These are phyloP conservation scores for Synergus laeviventris DNA, from an alignment of 2,888 invertebrate species.

Conservation along the genomic window DNA sequence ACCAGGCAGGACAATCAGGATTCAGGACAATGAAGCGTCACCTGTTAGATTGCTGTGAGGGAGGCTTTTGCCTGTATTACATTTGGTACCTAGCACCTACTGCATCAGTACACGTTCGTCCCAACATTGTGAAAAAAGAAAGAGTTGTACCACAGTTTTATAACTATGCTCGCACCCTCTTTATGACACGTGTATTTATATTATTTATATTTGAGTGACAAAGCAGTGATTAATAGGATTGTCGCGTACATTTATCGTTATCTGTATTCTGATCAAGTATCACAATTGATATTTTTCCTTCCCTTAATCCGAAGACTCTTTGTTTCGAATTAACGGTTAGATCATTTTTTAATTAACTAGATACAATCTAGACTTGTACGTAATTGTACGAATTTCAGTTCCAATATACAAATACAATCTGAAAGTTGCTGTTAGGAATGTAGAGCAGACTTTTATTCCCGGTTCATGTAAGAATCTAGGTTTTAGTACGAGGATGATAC, in stretches of 20 bases:
- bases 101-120: constrained; percentile 61
- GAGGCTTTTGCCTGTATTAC: constrained; percentile 67
- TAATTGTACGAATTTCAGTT: background rate
- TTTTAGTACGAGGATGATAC: constrained; percentile 55
- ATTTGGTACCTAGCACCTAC: constrained; percentile 61
- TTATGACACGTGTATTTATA: constrained; percentile 48
- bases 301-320: background rate
- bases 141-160: constrained; percentile 55
- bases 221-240: constrained; percentile 42
- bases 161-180: constrained; percentile 54
- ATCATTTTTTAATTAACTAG: background rate
- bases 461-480: constrained; percentile 62
- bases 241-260: constrained; percentile 5
- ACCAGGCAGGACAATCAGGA: constrained; percentile 71
- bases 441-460: constrained; percentile 17
- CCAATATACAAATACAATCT: constrained; percentile 13
- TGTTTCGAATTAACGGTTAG: background rate
- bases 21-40: constrained; percentile 71
- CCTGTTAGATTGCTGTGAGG: constrained; percentile 71
- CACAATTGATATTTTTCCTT: constrained; percentile 6
- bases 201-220: constrained; percentile 45
- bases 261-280: constrained; percentile 15
- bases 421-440: constrained; percentile 18
- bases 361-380: background rate
- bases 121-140: constrained; percentile 54